Conservation (phyloP, 1,140 invertebrate species). For the Thaumetopoea pityocampa region DNA sequence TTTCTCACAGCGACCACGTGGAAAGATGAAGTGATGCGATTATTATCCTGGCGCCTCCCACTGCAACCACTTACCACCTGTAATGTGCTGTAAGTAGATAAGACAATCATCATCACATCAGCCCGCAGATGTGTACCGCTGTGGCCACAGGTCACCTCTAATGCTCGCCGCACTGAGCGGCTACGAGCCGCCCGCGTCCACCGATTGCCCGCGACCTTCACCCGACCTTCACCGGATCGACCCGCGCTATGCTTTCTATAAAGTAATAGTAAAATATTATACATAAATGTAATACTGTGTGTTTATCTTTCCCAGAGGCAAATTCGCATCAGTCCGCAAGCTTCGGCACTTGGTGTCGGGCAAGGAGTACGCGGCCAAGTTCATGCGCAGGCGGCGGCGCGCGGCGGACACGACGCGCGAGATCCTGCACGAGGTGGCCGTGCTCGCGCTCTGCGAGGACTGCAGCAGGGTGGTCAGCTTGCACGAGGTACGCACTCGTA, state of each 20-base stretch:
- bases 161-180: too few species aligned
- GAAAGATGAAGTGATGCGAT: too few species aligned
- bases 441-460: slow-evolving; percentile 87
- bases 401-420: slow-evolving; percentile 88
- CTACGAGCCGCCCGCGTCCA: too few species aligned
- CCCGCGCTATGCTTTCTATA: background rate
- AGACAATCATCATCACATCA: too few species aligned
- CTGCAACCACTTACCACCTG: too few species aligned
- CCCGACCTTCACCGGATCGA: too few species aligned
- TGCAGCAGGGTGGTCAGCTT: slow-evolving; percentile 90
- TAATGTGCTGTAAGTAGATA: too few species aligned
- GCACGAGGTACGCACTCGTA: slow-evolving; percentile 86
- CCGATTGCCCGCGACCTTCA: too few species aligned
- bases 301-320: slow-evolving; percentile 85
- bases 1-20: too few species aligned
- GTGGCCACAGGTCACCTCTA: too few species aligned
- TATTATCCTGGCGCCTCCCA: too few species aligned
- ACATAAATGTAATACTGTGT: slow-evolving; percentile 9
- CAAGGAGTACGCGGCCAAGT: slow-evolving; percentile 95
- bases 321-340: slow-evolving; percentile 95
- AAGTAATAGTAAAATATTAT: background rate
- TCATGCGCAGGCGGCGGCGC: slow-evolving; percentile 91
- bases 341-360: slow-evolving; percentile 90
- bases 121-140: too few species aligned
- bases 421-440: slow-evolving; percentile 93